Evolutionary conservation across 2,888 invertebrate genomes (phyloP), one percentile per base, ranked within the genome.

Genomic region (Cephus nigrinus): DNA sequence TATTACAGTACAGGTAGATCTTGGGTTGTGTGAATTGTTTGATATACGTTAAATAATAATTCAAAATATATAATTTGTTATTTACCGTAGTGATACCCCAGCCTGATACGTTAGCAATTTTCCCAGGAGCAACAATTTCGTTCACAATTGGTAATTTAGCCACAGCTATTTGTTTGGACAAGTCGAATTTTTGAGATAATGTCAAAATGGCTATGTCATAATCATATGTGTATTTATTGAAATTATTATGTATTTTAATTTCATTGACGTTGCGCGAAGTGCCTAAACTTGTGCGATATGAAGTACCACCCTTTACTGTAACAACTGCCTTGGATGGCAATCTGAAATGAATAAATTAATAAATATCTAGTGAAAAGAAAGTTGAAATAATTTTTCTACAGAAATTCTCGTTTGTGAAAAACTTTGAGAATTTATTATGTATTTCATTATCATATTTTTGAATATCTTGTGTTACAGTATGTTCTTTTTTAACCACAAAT

Each of bases 131-230:
- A 11, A 77, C 36, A 15, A 71, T 77, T 71, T 74, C 77, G 3
- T 35, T 71, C 0, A 40, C 35, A 40, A 74, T 69, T 2, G 77
- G 74, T 12, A 77, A 15, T 30, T 74, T 33, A 9, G 34, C 69
- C 4, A n/a, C 31, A 31, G 12, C 71, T 34, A 77, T 34, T 34
- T 30, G 68, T 40, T 69, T 15, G n/a, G 69, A 40, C 12, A 77
- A 68, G 3, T 11, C 23, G 33, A 74, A 74, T 4, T 9, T 23
- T 33, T 35, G 33, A 15, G 69, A 30, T n/a, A 77, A 23, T n/a
- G 23, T 74, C 30, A 77, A 30, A 12, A 77, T 30, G 23, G 77
- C 77, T 40, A 77, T 77, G 15, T 77, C 77, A 33, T 77, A 77
- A 33, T 77, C 77, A n/a, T 69, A 74, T 23, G 77, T 77, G 31